These are phyloP conservation scores for Peromyscus nudipes DNA, from an alignment of 2,797 vertebrate species.

Conservation along the genomic window DNA sequence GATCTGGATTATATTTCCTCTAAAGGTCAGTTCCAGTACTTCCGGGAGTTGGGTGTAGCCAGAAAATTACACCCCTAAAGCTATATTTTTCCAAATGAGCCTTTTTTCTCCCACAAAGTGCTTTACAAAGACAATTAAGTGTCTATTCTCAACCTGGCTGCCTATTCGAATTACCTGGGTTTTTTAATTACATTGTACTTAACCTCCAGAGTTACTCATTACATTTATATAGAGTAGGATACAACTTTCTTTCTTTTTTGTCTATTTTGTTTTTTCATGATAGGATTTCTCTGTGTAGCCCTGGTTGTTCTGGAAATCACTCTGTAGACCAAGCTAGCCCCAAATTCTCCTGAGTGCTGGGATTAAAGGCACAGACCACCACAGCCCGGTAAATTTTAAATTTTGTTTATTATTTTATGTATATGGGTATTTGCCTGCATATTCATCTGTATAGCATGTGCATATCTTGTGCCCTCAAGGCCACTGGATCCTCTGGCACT, in stretches of 20 bases:
- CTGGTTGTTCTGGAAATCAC: neutral
- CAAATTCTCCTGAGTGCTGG: neutral
- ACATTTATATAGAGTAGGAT: neutral
- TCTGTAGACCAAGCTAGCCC: neutral
- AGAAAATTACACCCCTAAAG: conserved; percentile 63
- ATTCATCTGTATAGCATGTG: neutral
- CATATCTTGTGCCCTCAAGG: neutral
- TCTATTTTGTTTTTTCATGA: neutral
- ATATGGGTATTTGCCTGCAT: neutral
- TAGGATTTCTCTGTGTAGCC: neutral
- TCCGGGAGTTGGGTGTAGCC: conserved; percentile 58
- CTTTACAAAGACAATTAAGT: conserved; percentile 62
- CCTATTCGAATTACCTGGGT: conserved; percentile 30
- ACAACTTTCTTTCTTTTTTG: neutral
- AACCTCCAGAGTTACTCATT: conserved; percentile 11
- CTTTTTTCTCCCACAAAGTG: conserved; percentile 46
- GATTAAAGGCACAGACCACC: neutral
- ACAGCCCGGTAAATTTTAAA: neutral
- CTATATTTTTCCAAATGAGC: conserved; percentile 65
- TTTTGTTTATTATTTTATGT: neutral
- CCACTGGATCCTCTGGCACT: neutral
- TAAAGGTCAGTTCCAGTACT: conserved; percentile 64
- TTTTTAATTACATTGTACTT: neutral
- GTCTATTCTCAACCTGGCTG: conserved; percentile 41
- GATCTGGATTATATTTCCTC: conserved; percentile 71